Evolutionary conservation across 2,113 vertebrate species (phyloP).

Genomic region (Pleuronectes platessa): DNA sequence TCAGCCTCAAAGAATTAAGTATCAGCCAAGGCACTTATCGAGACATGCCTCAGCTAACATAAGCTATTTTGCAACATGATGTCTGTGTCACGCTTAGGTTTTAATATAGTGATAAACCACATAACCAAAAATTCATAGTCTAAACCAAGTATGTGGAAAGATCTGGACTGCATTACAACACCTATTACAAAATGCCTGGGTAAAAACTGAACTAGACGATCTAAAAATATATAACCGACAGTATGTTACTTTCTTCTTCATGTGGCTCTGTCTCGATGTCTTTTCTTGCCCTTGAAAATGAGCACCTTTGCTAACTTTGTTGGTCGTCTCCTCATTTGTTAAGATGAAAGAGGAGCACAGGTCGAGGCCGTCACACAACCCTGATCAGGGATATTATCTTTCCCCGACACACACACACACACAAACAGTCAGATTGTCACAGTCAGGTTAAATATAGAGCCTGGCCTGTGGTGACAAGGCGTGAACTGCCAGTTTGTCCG

Average conservation of each 20-base stretch:
- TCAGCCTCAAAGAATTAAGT: no score
- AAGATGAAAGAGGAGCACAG: constrained; percentile 23
- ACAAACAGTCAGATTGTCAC: background rate
- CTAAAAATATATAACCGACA: no score
- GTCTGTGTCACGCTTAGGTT: no score
- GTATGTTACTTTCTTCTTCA: background rate
- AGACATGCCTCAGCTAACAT: no score
- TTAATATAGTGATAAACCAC: no score
- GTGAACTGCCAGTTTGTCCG: background rate
- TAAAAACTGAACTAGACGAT: no score
- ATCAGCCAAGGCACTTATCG: no score
- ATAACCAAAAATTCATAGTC: no score
- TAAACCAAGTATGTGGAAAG: background rate
- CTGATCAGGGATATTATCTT: constrained; percentile 13
- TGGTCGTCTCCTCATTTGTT: constrained; percentile 1
- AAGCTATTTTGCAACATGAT: no score
- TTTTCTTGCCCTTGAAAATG: background rate
- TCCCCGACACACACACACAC: background rate
- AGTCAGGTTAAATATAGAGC: constrained; percentile 26
- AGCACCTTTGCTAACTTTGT: background rate
- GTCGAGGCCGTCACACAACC: background rate
- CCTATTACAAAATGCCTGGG: no score
- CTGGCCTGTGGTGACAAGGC: background rate
- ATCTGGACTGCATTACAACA: background rate
- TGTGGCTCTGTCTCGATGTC: background rate